A percentile compares a stretch with the other conserved stretches of the same genome.
These are phyloP conservation scores for Canis aureus DNA, from an alignment of 2,113 vertebrate genomes.

Conservation along the genomic window DNA sequence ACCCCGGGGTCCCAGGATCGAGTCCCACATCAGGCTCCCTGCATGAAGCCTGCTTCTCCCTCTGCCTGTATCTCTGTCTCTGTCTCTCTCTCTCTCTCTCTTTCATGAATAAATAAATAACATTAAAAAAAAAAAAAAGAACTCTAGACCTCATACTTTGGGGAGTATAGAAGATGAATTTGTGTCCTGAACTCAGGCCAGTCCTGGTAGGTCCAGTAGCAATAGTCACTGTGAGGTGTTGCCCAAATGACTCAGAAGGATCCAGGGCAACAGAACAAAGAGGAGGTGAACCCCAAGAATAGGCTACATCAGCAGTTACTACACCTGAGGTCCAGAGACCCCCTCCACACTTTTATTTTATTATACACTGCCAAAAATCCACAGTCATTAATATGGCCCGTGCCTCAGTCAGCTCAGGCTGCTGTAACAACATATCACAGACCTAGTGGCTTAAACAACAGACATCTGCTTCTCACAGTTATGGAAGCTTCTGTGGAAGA, in stretches of 20 bases:
- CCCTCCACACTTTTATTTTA: not conserved
- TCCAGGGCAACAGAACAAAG: too few species aligned
- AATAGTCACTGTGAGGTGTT: too few species aligned
- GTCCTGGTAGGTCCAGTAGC: not conserved
- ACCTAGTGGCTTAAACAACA: not conserved
- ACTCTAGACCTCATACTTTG: not conserved
- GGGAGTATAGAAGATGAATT: fast-evolving
- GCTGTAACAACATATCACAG: not conserved
- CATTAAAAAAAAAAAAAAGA: not conserved
- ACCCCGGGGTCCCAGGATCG: too few species aligned
- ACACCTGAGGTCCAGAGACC: not conserved
- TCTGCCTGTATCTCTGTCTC: too few species aligned
- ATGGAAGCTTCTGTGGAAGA: not conserved
- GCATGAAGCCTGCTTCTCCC: too few species aligned
- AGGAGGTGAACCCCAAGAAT: not conserved
- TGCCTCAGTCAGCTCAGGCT: not conserved
- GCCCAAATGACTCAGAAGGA: not conserved
- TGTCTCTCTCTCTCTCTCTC: too few species aligned
- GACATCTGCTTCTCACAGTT: not conserved
- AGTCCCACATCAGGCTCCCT: too few species aligned
- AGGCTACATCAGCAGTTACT: not conserved
- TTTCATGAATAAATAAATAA: too few species aligned
- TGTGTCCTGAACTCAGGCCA: not conserved
- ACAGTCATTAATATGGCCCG: not conserved
- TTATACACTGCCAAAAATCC: not conserved